Percentiles rank a stretch among this genome's conserved stretches.
Conservation (phyloP, 2,113 vertebrate species). For the Agapornis roseicollis region DNA sequence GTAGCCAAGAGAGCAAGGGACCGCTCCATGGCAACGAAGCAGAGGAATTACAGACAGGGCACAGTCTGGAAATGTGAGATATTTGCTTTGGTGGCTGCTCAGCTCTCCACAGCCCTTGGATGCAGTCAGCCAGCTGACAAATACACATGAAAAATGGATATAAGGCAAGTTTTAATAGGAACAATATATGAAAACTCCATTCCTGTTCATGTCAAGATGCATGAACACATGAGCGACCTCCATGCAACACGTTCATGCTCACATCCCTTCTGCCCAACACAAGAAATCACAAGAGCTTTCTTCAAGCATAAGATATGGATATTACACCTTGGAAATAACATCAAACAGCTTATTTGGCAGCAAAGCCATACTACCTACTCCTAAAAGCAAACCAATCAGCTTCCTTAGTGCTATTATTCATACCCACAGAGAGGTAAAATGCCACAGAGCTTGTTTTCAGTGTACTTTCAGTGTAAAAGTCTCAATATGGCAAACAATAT, state of each 20-base stretch:
- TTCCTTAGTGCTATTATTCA: background rate
- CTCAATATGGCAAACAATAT: rapidly evolving
- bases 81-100: background rate
- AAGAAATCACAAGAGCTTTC: background rate
- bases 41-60: background rate
- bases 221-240: rapidly evolving
- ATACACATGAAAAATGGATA: background rate
- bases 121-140: background rate
- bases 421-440: background rate
- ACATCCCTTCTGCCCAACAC: background rate
- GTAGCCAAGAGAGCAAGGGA: background rate
- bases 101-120: background rate
- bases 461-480: background rate
- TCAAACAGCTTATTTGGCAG: background rate
- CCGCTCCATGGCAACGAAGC: conserved; percentile 19
- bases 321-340: background rate
- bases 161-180: background rate
- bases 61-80: background rate
- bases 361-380: background rate
- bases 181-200: rapidly evolving
- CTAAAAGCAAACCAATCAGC: background rate
- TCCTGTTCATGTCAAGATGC: background rate
- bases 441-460: background rate
- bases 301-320: background rate
- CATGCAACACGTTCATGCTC: background rate